A percentile compares a stretch with the other conserved stretches of the same genome.
Evolutionary conservation across 2,113 vertebrate genomes (phyloP).

Genomic region (Phalacrocorax aristotelis): DNA sequence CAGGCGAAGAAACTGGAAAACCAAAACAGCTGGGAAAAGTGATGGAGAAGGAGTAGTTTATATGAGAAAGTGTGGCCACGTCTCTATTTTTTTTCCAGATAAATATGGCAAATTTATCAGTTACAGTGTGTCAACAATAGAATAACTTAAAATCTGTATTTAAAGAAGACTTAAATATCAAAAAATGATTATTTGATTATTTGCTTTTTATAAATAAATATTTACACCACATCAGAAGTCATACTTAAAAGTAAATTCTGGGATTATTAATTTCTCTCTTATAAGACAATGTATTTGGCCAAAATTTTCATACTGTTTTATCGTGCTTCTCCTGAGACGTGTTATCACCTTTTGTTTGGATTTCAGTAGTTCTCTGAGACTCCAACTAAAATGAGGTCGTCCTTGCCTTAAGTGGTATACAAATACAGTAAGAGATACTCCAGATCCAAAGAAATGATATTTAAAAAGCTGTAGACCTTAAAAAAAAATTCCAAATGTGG

Average conservation of each 20-base stretch:
- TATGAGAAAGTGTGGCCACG: background rate
- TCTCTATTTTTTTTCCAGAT: background rate
- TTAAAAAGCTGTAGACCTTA: background rate
- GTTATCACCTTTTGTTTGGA: background rate
- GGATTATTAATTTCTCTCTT: background rate
- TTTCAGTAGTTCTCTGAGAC: background rate
- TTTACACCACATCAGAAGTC: background rate
- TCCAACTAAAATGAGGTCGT: background rate
- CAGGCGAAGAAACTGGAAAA: background rate
- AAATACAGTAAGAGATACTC: background rate
- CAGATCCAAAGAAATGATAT: background rate
- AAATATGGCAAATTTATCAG: background rate
- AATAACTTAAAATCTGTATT: background rate
- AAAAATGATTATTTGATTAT: background rate
- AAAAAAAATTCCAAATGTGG: background rate
- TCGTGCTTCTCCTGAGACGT: background rate
- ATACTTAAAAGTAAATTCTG: background rate
- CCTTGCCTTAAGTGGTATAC: background rate
- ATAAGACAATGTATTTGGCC: background rate
- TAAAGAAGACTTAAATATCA: background rate
- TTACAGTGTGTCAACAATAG: background rate
- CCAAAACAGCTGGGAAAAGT: background rate
- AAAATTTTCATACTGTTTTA: background rate
- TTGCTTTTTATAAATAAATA: background rate
- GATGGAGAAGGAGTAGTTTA: background rate